These are phyloP conservation scores for Drosophila phalerata DNA, from an alignment of 2,888 invertebrate species.

Conservation along the genomic window DNA sequence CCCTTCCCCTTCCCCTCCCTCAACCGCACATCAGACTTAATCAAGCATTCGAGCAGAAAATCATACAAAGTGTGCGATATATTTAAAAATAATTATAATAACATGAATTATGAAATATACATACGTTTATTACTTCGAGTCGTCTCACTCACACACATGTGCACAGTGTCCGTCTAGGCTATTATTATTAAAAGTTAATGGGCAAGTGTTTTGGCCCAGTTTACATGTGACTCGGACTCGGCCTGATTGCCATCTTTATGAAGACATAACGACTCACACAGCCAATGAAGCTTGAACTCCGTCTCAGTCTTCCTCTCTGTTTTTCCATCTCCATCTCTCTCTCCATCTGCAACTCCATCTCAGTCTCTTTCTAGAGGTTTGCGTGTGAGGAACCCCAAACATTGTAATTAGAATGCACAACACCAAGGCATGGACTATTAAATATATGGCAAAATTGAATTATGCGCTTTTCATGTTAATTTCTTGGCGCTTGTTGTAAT, in stretches of 20 bases:
- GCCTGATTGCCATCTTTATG: conserved; percentile 76
- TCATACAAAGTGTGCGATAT: conserved; percentile 75
- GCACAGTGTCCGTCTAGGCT: conserved; percentile 21
- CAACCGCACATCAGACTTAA: conserved; percentile 38
- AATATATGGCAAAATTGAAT: conserved; percentile 52
- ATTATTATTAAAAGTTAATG: conserved; percentile 69
- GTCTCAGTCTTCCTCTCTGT: neutral
- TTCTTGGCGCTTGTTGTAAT: conserved; percentile 58
- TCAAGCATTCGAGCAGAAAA: conserved; percentile 72
- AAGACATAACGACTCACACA: conserved; percentile 74
- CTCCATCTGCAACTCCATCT: conserved; percentile 24
- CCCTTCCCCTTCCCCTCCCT: neutral
- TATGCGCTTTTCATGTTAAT: conserved; percentile 65
- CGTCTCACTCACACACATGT: conserved; percentile 10
- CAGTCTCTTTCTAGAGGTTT: neutral
- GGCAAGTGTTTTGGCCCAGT: conserved; percentile 70
- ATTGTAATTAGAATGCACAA: conserved; percentile 72
- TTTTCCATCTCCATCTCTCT: conserved; percentile 37
- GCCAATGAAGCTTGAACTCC: conserved; percentile 43
- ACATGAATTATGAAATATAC: conserved; percentile 66
- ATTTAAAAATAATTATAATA: conserved; percentile 79
- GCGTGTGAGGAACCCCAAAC: conserved; percentile 48
- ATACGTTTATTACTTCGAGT: conserved; percentile 29
- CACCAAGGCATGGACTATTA: conserved; percentile 49
- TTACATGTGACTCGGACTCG: conserved; percentile 56